Conservation (phyloP, 2,797 vertebrate species). For the Sciurus carolinensis region DNA sequence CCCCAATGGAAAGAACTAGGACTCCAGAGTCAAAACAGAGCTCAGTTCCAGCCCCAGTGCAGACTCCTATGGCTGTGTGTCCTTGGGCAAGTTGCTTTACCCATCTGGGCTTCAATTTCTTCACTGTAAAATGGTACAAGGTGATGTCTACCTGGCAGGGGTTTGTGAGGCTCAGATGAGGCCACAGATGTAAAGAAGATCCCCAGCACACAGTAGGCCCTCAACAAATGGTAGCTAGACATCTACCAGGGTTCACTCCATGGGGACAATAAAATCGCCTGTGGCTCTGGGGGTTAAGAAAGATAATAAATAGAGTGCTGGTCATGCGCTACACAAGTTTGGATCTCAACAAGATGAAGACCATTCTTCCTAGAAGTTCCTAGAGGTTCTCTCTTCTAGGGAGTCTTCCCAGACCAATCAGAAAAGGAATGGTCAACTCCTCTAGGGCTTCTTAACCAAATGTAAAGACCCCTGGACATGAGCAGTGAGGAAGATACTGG, state of each 20-base stretch:
- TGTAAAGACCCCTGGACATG: background rate
- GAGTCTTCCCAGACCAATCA: background rate
- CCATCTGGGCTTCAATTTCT: background rate
- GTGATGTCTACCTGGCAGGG: background rate
- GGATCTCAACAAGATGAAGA: background rate
- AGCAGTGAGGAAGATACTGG: background rate
- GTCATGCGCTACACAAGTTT: background rate
- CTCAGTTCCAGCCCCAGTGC: background rate
- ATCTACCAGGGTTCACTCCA: background rate
- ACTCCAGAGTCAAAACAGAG: background rate
- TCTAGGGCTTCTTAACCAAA: background rate
- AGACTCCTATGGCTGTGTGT: background rate
- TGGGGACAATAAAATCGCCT: background rate
- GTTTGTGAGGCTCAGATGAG: constrained; percentile 8
- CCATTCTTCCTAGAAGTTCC: background rate
- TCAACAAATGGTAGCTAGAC: background rate
- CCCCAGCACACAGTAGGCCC: background rate
- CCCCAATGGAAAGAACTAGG: background rate
- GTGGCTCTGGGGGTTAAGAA: background rate
- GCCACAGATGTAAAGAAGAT: background rate
- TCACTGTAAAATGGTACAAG: background rate
- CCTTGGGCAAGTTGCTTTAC: background rate
- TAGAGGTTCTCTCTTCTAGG: background rate
- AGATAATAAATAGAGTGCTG: background rate
- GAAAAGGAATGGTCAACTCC: background rate